Evolutionary conservation across 2,888 invertebrate genomes (phyloP).

Genomic region (Oscheius sp.): DNA sequence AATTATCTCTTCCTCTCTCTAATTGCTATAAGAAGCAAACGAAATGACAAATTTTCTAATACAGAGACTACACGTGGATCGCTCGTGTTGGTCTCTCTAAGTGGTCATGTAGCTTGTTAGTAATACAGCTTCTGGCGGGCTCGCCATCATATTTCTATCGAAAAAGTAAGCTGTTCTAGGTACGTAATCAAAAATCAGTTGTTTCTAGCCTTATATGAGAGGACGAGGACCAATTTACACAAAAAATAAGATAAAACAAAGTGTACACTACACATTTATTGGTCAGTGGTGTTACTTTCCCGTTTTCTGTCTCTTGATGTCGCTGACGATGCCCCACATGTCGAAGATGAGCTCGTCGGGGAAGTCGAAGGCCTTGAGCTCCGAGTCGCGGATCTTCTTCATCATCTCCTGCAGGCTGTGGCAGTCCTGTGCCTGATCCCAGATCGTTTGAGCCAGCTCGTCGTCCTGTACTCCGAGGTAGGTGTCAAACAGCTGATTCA

Average conservation of each 20-base stretch:
- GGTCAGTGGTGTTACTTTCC: background rate
- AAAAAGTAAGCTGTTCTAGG: no score
- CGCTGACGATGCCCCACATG: constrained; percentile 82
- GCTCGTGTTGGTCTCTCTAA: no score
- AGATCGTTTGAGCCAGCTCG: constrained; percentile 87
- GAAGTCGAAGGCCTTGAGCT: constrained; percentile 92
- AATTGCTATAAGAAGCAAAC: no score
- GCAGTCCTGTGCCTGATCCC: constrained; percentile 83
- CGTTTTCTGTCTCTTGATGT: constrained; percentile 45
- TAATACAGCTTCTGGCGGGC: no score
- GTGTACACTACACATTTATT: background rate
- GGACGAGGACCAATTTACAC: no score
- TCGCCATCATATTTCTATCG: no score
- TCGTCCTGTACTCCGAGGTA: constrained; percentile 94
- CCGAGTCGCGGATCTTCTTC: constrained; percentile 78
- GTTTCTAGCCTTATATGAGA: no score
- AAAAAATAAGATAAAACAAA: background rate
- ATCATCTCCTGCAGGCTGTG: constrained; percentile 50
- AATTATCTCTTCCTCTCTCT: no score
- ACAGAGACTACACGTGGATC: no score
- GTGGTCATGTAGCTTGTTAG: no score
- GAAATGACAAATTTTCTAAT: no score
- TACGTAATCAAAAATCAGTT: no score
- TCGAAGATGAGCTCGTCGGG: constrained; percentile 97
- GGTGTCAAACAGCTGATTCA: constrained; percentile 89